Evolutionary conservation across 2,113 vertebrate genomes (phyloP).

Genomic region (Alaudala cheleensis): DNA sequence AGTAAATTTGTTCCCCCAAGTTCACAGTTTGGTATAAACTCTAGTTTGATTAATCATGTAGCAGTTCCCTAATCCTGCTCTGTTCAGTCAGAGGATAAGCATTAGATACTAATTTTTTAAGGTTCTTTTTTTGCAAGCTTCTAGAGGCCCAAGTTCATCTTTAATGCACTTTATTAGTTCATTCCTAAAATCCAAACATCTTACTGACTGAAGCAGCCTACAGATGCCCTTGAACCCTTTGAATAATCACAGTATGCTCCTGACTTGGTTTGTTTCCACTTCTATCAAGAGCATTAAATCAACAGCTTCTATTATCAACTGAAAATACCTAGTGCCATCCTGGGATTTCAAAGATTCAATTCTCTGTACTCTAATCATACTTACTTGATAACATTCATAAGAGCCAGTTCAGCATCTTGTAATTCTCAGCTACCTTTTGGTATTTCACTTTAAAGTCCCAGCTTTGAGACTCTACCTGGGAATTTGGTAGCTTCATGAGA

Average conservation of each 20-base stretch:
- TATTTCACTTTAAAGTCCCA: neutral
- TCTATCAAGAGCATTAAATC: neutral
- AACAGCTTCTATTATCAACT: slow-evolving; percentile 28
- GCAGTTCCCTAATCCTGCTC: neutral
- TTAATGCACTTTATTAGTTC: neutral
- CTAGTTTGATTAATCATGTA: neutral
- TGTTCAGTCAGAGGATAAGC: neutral
- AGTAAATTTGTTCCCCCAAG: neutral
- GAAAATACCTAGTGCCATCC: slow-evolving; percentile 18
- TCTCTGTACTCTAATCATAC: neutral
- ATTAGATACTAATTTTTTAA: neutral
- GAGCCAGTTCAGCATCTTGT: neutral
- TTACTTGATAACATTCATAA: neutral
- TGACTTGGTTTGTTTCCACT: neutral
- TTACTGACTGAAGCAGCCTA: neutral
- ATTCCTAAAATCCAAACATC: neutral
- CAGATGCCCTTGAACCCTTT: neutral
- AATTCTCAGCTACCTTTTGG: neutral
- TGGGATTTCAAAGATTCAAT: neutral
- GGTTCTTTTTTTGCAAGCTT: neutral
- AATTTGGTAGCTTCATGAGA: neutral
- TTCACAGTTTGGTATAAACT: neutral
- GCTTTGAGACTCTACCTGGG: neutral
- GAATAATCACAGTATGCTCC: neutral
- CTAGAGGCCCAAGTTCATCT: neutral